These are phyloP conservation scores for Melieria crassipennis DNA, from an alignment of 2,888 invertebrate species.

Conservation along the genomic window DNA sequence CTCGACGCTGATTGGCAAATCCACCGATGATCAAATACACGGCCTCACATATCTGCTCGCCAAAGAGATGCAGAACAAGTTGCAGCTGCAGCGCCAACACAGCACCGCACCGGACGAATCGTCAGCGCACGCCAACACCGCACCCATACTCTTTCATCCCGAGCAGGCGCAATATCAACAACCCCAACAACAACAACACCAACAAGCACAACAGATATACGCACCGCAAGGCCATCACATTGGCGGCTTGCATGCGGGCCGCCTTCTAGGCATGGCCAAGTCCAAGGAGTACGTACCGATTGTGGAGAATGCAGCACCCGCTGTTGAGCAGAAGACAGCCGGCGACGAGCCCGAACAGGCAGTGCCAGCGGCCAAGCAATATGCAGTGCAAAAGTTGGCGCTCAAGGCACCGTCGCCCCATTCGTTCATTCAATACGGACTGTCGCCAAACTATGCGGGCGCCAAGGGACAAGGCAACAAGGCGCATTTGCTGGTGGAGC, in stretches of 20 bases:
- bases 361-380: slow-evolving; percentile 12
- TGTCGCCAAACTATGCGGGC: slow-evolving; percentile 60
- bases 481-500: slow-evolving; percentile 44
- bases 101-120: slow-evolving; percentile 39
- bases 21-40: slow-evolving; percentile 67
- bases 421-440: slow-evolving; percentile 51
- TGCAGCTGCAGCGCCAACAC: slow-evolving; percentile 49
- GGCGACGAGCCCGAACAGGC: slow-evolving; percentile 18
- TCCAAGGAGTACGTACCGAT: slow-evolving; percentile 59
- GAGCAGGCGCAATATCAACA: slow-evolving; percentile 21
- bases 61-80: slow-evolving; percentile 59
- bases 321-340: slow-evolving; percentile 41
- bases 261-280: slow-evolving; percentile 57
- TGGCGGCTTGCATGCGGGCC: slow-evolving; percentile 48
- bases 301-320: slow-evolving; percentile 45
- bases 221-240: slow-evolving; percentile 12
- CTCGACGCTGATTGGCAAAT: slow-evolving; percentile 67
- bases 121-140: slow-evolving; percentile 58
- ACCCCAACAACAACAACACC: slow-evolving; percentile 24
- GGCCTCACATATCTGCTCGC: slow-evolving; percentile 67
- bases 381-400: slow-evolving; percentile 22
- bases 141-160: slow-evolving; percentile 62
- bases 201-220: slow-evolving; percentile 6
- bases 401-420: slow-evolving; percentile 48
- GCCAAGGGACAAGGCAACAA: slow-evolving; percentile 8